Conservation (phyloP, 2,113 vertebrate genomes). For the Verasper variegatus region DNA sequence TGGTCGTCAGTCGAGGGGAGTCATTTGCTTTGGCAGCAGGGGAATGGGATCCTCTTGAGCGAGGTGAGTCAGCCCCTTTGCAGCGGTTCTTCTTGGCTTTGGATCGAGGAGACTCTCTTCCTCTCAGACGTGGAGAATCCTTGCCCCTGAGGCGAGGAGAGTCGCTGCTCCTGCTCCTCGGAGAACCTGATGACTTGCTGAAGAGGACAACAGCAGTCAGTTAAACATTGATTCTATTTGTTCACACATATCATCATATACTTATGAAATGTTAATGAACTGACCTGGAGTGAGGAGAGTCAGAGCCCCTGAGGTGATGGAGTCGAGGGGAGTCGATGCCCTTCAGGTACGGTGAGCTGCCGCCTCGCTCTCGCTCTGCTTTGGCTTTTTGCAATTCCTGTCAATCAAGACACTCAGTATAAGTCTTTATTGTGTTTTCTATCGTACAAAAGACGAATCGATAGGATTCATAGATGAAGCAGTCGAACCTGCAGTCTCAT, state of each 20-base stretch:
- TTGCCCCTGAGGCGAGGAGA: slow-evolving; percentile 66
- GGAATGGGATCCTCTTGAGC: slow-evolving; percentile 56
- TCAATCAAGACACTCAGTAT: not conserved
- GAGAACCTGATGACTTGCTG: slow-evolving; percentile 60
- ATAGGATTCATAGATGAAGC: not conserved
- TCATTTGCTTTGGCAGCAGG: slow-evolving; percentile 29
- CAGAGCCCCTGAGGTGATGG: slow-evolving; percentile 66
- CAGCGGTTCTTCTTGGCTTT: slow-evolving; percentile 68
- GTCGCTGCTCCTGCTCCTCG: slow-evolving; percentile 68
- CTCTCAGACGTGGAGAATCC: slow-evolving; percentile 72
- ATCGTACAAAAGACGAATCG: not conserved
- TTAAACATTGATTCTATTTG: not conserved
- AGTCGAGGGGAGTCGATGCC: slow-evolving; percentile 73
- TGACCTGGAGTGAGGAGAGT: slow-evolving; percentile 69
- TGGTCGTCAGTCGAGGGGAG: slow-evolving; percentile 21
- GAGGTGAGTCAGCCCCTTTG: slow-evolving; percentile 64
- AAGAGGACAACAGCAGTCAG: not conserved
- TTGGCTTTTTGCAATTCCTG: slow-evolving; percentile 78
- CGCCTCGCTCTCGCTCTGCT: slow-evolving; percentile 58
- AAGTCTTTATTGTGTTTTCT: not conserved
- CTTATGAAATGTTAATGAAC: too few relatives aligned
- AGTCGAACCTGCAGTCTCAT: slow-evolving; percentile 84
- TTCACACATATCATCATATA: not conserved
- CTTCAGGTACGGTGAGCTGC: slow-evolving; percentile 62
- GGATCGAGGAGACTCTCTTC: slow-evolving; percentile 74